Evolutionary conservation across 2,797 vertebrate genomes (phyloP).

Genomic region (Masticophis lateralis): DNA sequence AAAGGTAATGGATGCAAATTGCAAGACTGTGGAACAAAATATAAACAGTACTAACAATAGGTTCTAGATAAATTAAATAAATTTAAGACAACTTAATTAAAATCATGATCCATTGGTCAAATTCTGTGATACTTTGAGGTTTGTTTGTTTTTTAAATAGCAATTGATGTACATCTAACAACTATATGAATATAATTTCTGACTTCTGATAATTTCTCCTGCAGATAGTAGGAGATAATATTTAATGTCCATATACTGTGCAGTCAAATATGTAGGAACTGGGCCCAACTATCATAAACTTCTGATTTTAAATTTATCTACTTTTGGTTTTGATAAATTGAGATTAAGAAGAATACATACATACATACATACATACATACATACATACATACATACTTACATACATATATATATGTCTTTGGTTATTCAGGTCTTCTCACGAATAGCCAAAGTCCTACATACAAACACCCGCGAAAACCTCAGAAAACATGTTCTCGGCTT

Average conservation of each 20-base stretch:
- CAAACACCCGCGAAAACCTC: too few species aligned
- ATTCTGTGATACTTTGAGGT: background rate
- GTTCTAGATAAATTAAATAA: background rate
- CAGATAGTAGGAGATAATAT: background rate
- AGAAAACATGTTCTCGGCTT: too few species aligned
- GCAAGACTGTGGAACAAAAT: background rate
- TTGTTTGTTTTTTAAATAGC: background rate
- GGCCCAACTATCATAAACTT: background rate
- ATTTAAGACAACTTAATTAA: background rate
- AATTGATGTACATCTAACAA: background rate
- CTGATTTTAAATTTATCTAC: background rate
- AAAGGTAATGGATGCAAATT: constrained; percentile 10
- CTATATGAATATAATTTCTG: background rate
- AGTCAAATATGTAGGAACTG: background rate
- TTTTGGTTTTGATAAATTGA: background rate
- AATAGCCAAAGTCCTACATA: too few species aligned
- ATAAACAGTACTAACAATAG: background rate
- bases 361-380: background rate
- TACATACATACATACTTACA: too few species aligned
- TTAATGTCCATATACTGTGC: background rate
- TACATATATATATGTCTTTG: too few species aligned
- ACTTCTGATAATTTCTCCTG: background rate
- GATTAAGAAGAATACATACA: background rate
- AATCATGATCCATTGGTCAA: background rate
- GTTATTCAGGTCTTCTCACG: too few species aligned